A percentile compares a stretch with the other conserved stretches of the same genome.
These are phyloP conservation scores for Chlorospingus semifuscus DNA, from an alignment of 2,797 vertebrate species.

Conservation along the genomic window DNA sequence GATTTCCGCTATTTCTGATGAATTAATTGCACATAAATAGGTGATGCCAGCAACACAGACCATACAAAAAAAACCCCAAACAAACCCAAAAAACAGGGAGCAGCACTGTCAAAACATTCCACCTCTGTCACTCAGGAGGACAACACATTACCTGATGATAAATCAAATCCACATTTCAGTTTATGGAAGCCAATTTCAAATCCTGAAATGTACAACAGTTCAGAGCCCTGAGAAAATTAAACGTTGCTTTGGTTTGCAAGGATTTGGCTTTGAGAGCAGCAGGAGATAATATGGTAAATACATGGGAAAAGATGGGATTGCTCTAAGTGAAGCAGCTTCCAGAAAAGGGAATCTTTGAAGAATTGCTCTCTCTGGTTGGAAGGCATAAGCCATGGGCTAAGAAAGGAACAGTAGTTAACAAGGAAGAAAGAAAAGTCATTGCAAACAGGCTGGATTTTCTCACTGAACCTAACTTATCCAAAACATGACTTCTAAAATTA, in stretches of 20 bases:
- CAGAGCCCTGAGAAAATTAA: not conserved
- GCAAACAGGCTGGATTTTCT: not conserved
- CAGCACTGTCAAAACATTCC: not conserved
- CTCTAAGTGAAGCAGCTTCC: constrained; percentile 17
- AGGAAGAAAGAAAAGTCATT: not conserved
- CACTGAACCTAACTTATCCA: not conserved
- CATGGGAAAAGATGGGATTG: not conserved
- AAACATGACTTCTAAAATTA: constrained; percentile 5
- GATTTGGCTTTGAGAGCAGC: constrained; percentile 13
- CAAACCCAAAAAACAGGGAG: not conserved
- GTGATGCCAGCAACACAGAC: not conserved
- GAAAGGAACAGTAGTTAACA: not conserved
- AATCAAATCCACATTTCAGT: not conserved
- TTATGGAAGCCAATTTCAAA: not conserved
- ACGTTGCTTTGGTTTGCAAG: constrained; percentile 14
- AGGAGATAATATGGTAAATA: constrained; percentile 1
- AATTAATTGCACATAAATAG: not conserved
- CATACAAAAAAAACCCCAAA: no score
- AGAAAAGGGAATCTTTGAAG: not conserved
- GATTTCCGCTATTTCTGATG: not conserved
- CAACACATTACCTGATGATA: not conserved
- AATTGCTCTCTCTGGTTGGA: not conserved
- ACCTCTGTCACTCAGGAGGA: not conserved
- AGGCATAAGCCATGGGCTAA: not conserved
- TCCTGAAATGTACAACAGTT: not conserved